Evolutionary conservation across 2,797 vertebrate genomes (phyloP).

Genomic region (Hemitrygon akajei): DNA sequence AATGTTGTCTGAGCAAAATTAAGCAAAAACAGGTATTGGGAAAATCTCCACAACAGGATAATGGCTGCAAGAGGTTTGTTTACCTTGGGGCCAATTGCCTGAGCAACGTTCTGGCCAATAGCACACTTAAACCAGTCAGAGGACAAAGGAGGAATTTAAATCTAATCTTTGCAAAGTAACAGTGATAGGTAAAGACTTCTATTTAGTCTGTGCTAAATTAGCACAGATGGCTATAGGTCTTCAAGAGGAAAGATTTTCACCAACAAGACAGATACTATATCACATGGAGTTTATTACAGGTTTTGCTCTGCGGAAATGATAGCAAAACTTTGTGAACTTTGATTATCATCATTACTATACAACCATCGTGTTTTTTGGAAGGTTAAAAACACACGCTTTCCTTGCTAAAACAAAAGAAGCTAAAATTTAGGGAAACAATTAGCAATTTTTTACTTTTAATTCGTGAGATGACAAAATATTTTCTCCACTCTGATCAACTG

Average conservation of each 20-base stretch:
- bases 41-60: slow-evolving; percentile 10
- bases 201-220: slow-evolving; percentile 30
- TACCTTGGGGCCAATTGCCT: background rate
- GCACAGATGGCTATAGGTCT: slow-evolving; percentile 21
- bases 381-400: slow-evolving; percentile 9
- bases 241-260: slow-evolving; percentile 16
- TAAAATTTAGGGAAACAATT: background rate
- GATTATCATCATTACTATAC: background rate
- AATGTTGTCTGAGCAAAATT: slow-evolving; percentile 22
- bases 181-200: slow-evolving; percentile 22
- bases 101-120: background rate
- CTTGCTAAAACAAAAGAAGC: background rate
- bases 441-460: background rate
- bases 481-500: background rate
- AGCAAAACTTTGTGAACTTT: slow-evolving; percentile 18
- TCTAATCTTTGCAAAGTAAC: slow-evolving; percentile 12
- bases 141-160: slow-evolving; percentile 22
- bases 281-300: background rate
- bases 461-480: background rate
- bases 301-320: background rate
- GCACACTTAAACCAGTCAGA: background rate
- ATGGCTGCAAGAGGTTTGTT: background rate
- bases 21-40: background rate
- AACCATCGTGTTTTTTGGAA: background rate
- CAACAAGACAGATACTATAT: background rate